Conservation (phyloP, 2,888 invertebrate genomes). For the Pyrochroa serraticornis region DNA sequence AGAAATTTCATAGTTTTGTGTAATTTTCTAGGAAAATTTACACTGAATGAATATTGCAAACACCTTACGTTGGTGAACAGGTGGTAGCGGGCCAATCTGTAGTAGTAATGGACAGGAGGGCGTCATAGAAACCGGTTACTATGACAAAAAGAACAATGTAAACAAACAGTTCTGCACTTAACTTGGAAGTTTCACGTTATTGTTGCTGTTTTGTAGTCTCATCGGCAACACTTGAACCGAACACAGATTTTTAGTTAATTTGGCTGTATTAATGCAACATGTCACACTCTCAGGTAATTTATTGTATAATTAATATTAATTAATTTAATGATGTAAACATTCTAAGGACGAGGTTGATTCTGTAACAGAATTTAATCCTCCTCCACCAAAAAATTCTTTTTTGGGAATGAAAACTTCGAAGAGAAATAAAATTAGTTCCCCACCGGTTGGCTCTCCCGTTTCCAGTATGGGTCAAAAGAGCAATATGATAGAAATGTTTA, state of each 20-base stretch:
- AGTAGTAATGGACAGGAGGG: no score
- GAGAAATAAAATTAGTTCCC: conserved; percentile 22
- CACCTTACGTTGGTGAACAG: no score
- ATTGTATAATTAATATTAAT: background rate
- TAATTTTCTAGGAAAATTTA: no score
- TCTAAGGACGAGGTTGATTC: background rate
- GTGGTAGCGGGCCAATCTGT: no score
- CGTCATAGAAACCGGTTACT: no score
- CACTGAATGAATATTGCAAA: no score
- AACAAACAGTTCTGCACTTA: no score
- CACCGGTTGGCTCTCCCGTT: conserved; percentile 18
- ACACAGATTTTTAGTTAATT: background rate
- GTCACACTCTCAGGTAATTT: background rate
- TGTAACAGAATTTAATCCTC: background rate
- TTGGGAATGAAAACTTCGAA: conserved; percentile 1
- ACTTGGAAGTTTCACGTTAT: no score
- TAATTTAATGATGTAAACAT: background rate
- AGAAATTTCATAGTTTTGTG: no score
- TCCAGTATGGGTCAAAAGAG: conserved; percentile 12
- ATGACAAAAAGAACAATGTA: no score
- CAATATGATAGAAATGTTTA: conserved; percentile 30
- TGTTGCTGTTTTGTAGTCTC: no score
- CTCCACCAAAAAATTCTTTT: conserved; percentile 5
- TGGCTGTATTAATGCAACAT: background rate
- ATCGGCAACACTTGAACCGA: no score